Evolutionary conservation across 2,888 invertebrate species (phyloP), one percentile per base, ranked within the genome.

Genomic region (Candidula unifasciata): DNA sequence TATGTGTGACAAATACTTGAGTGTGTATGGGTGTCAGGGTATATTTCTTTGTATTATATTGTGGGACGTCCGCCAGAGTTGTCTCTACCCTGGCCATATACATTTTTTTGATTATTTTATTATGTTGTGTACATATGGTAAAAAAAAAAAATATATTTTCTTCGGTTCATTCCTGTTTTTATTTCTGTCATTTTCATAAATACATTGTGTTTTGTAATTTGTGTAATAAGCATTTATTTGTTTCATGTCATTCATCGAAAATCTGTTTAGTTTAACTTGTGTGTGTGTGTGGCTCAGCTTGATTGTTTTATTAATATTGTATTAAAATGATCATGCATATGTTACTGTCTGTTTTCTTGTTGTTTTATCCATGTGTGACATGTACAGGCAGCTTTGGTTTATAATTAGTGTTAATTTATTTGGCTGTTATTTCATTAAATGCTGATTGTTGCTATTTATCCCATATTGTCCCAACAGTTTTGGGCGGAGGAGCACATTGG

Each of bases 131-230:
- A 68, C 68, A 68, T 80, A 68, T 44, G 44, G 6, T 44, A n/a
- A n/a, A n/a, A n/a, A n/a, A n/a, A n/a, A n/a, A n/a, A n/a, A n/a
- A n/a, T n/a, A n/a, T 33, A 37, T 68, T 80, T 66, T 68, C 27
- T 80, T 80, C 68, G 44, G 68, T 80, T 66, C 80, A 68, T 80
- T 80, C 80, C 80, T 68, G 0, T 66, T 21, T 68, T 76, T 52
- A 21, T 21, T 37, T 33, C 60, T 27, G 33, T 35, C 13, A 57
- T 76, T 52, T 57, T 35, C 37, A 71, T 37, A 44, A 71, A 44
- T n/a, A 71, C n/a, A n/a, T 71, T 24, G 30, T 33, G 24, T 57
- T 24, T 77, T 64, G 18, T 60, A 21, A 60, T 35, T 60, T 60
- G 37, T 64, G 21, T 77, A 27, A 77, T 60, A 18, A 68, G 57